These are phyloP conservation scores for Cyprinus carpio DNA, from an alignment of 2,113 vertebrate genomes.

Conservation along the genomic window DNA sequence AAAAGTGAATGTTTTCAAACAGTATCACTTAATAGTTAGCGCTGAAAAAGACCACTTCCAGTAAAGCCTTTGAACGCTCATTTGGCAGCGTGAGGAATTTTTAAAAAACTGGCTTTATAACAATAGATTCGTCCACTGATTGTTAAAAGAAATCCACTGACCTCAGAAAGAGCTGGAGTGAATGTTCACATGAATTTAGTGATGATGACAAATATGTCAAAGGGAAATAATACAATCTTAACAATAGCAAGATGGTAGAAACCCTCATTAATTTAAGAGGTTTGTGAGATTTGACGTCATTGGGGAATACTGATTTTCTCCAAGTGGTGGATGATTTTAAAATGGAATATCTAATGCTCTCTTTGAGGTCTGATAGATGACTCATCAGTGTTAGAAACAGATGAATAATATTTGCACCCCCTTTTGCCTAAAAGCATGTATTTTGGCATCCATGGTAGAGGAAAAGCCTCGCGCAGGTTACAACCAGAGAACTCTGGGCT, in stretches of 20 bases:
- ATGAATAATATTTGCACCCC: conserved; percentile 13
- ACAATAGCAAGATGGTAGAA: conserved; percentile 11
- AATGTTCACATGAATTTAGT: background rate
- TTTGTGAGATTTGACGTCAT: background rate
- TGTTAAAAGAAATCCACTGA: conserved; percentile 11
- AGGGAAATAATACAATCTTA: conserved; percentile 25
- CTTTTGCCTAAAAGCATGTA: conserved; percentile 14
- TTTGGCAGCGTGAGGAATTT: conserved; percentile 1
- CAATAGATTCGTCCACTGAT: conserved; percentile 25
- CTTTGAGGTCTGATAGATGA: conserved; percentile 29
- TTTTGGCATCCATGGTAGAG: conserved; percentile 1
- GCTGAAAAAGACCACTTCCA: conserved; percentile 17
- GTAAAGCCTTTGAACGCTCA: conserved; percentile 33
- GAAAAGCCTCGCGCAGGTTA: conserved; percentile 35
- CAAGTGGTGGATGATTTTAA: conserved; percentile 22
- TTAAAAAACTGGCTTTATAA: conserved; percentile 30
- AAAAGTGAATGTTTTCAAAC: background rate
- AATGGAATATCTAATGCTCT: conserved; percentile 23
- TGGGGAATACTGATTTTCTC: conserved; percentile 21
- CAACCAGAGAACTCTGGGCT: conserved; percentile 22
- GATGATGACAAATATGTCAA: conserved; percentile 21
- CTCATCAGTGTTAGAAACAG: conserved; percentile 34
- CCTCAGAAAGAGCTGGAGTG: conserved; percentile 18
- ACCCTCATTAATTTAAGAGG: conserved; percentile 12
- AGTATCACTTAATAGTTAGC: conserved; percentile 7